phyloP scores from a whole-genome alignment of 92 coral and sea anemone species.

The Palythoa heliodiscus region DNA sequence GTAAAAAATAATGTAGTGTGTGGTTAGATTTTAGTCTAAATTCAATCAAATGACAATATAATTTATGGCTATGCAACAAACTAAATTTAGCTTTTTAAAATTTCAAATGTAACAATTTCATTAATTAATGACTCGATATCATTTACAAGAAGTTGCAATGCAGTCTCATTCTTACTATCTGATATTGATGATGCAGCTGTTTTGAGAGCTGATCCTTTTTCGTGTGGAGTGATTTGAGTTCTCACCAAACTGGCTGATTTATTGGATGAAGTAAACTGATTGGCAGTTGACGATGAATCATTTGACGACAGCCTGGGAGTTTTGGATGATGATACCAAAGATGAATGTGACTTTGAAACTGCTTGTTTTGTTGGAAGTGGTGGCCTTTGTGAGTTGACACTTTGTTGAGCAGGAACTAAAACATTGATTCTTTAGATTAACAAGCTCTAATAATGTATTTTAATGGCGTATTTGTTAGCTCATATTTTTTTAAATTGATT shows the following conservation, averaged over 20 bases:
- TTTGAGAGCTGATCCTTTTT: constrained; percentile 11
- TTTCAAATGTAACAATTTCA: background rate
- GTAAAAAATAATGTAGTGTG: too few species aligned
- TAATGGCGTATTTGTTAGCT: background rate
- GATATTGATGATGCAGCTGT: constrained; percentile 34
- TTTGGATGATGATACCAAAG: constrained; percentile 2
- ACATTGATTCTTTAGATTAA: background rate
- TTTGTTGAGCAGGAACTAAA: constrained; percentile 8
- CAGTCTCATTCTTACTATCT: constrained; percentile 7
- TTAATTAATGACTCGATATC: background rate
- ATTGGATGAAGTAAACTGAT: constrained; percentile 2
- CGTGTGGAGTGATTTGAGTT: background rate
- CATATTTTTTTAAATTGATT: too few species aligned
- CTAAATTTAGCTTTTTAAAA: background rate
- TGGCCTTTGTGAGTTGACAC: background rate
- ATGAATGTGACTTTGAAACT: background rate
- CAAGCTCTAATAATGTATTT: background rate
- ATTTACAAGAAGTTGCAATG: background rate
- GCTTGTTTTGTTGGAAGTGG: constrained; percentile 7
- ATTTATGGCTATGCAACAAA: too few species aligned
- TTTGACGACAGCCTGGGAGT: constrained; percentile 16
- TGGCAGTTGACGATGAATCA: constrained; percentile 1
- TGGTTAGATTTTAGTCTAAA: too few species aligned
- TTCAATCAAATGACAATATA: too few species aligned
- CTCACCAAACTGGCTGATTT: constrained; percentile 10